These are phyloP conservation scores for Drosophila tropicalis DNA, from an alignment of 1,140 invertebrate genomes.

Conservation along the genomic window DNA sequence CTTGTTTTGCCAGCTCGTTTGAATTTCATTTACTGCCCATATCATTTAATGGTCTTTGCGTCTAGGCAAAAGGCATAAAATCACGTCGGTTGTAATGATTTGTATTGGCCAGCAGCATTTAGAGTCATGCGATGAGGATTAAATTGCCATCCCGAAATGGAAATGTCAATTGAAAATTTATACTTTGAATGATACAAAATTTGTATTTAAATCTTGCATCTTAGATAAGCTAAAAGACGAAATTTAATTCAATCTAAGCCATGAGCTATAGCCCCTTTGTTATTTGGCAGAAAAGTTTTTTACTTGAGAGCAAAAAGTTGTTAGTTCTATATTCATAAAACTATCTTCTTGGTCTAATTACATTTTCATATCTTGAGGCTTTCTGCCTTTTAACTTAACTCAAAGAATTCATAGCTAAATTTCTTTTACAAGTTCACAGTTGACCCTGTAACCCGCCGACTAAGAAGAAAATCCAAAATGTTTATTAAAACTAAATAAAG, in stretches of 20 bases:
- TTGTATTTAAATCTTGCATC: background rate
- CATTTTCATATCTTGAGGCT: too few relatives aligned
- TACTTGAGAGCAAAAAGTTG: background rate
- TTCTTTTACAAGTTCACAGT: conserved; percentile 25
- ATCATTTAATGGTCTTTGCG: conserved; percentile 11
- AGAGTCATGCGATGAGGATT: conserved; percentile 44
- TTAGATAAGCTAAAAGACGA: background rate
- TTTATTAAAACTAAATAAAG: conserved; percentile 81
- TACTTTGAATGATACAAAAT: conserved; percentile 38
- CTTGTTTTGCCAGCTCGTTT: conserved; percentile 43
- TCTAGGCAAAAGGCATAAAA: background rate
- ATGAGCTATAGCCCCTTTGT: too few relatives aligned
- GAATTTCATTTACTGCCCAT: conserved; percentile 51
- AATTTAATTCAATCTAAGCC: too few relatives aligned
- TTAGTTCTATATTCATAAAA: background rate
- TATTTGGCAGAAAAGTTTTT: too few relatives aligned
- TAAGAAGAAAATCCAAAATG: conserved; percentile 28
- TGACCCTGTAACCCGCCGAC: conserved; percentile 54
- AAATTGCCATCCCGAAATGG: conserved; percentile 12
- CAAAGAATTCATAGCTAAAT: background rate
- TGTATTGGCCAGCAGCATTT: conserved; percentile 44
- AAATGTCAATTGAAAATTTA: conserved; percentile 67
- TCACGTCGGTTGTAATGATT: conserved; percentile 2
- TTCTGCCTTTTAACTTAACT: background rate
- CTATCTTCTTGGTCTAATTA: too few relatives aligned